Evolutionary conservation across 2,113 vertebrate genomes (phyloP).

Genomic region (Rhinolophus ferrumequinum): DNA sequence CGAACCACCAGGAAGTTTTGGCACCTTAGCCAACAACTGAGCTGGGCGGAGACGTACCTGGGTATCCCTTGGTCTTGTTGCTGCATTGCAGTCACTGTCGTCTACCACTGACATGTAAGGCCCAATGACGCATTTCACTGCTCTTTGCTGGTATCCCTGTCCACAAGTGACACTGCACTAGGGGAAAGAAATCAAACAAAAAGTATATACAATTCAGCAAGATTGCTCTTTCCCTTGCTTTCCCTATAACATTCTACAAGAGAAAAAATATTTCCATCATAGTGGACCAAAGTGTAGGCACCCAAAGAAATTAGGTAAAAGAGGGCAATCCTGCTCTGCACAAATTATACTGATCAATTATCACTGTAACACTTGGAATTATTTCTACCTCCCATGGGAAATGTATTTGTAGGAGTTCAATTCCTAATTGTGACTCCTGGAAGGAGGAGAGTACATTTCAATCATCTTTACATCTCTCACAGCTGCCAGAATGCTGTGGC

Average conservation of each 20-base stretch:
- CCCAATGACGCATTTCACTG: slow-evolving; percentile 95
- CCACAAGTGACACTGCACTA: slow-evolving; percentile 97
- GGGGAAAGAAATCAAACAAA: slow-evolving; percentile 49
- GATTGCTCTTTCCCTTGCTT: neutral
- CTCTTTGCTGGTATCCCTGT: slow-evolving; percentile 96
- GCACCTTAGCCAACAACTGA: neutral
- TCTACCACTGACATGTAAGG: slow-evolving; percentile 93
- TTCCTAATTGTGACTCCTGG: neutral
- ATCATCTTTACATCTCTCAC: neutral
- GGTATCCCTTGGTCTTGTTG: slow-evolving; percentile 93
- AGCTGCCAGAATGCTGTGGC: neutral
- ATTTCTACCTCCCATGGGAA: neutral
- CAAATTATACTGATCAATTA: neutral
- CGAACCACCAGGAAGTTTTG: too few relatives aligned
- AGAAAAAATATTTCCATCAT: neutral
- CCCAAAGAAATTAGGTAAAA: neutral
- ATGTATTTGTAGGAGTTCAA: neutral
- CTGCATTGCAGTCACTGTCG: slow-evolving; percentile 95
- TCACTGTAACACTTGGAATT: neutral
- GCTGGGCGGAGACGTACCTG: slow-evolving; percentile 87
- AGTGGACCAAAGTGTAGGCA: neutral
- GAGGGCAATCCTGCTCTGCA: neutral
- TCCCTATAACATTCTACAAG: neutral
- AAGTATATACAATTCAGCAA: neutral
- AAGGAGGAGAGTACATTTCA: neutral